Evolutionary conservation across 2,113 vertebrate species (phyloP), one percentile per base, ranked within the genome.

Genomic region (Alouatta palliata): DNA sequence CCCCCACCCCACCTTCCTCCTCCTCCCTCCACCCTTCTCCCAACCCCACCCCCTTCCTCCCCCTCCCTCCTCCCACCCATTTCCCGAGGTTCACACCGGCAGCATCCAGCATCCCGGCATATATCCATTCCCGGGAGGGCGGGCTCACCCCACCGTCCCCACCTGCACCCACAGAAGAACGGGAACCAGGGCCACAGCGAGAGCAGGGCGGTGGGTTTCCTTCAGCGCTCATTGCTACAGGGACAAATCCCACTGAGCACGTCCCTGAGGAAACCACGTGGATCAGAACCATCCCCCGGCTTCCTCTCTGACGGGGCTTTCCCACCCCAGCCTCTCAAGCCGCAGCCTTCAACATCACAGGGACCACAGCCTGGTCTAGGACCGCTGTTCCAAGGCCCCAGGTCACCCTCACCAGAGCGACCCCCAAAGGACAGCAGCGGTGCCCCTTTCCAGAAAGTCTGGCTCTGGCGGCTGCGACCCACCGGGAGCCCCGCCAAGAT

Each of bases 281-380:
- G 6, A 8, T 11, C 13, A 0, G 19, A 76, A 21, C 13, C 12
- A 1, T 1, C 45, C 32, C 13, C 81, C 0, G 3, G 35, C 10
- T 16, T 2, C 54, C 13, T 1, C 71, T 77, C 11, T 0, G 8
- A 35, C 21, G 0, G 8, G 20, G 1, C n/a, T 54, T 12, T 43
- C 6, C 25, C 0, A 0, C 14, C 9, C 79, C 5, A 17, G 40
- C 58, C 58, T 61, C 43, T 37, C 16, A 66, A 49, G 30, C 43
- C 5, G n/a, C n/a, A 17, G 45, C 56, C n/a, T 54, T 35, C 45
- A 49, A 25, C 6, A 5, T 2, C 8, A 16, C n/a, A 1, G 0
- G 4, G 17, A 25, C 45, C 6, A 16, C 0, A 1, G 47, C 71
- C 85, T 30, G 11, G 40, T 8, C 47, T 3, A 54, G 45, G 77